These are phyloP conservation scores for Ophthalmolycus amberensis DNA, from an alignment of 2,113 vertebrate genomes.

Conservation along the genomic window DNA sequence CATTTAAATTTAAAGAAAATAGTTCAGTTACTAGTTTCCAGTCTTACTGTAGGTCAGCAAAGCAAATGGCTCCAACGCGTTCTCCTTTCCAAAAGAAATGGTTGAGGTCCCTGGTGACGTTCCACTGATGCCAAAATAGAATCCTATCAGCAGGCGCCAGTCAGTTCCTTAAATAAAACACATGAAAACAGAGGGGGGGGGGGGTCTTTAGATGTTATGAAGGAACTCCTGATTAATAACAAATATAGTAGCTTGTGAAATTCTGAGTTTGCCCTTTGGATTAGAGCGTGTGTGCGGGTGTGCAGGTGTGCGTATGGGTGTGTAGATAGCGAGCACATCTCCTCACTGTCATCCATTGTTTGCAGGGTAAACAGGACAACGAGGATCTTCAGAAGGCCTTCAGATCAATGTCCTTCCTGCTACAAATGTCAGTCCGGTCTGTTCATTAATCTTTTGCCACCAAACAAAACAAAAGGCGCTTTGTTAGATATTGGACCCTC, in stretches of 20 bases:
- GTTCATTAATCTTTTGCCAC: conserved; percentile 79
- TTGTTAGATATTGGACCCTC: conserved; percentile 66
- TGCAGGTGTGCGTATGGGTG: conserved; percentile 7
- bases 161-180: conserved; percentile 33
- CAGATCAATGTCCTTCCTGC: conserved; percentile 76
- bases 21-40: conserved; percentile 31
- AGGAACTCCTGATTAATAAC: conserved; percentile 49
- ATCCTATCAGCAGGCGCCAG: conserved; percentile 31
- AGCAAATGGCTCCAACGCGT: conserved; percentile 44
- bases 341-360: conserved; percentile 63
- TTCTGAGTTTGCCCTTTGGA: conserved; percentile 48
- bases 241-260: conserved; percentile 50
- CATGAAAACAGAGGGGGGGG: neutral
- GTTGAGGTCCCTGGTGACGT: conserved; percentile 53
- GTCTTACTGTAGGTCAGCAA: conserved; percentile 50
- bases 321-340: conserved; percentile 41
- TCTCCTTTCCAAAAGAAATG: conserved; percentile 56
- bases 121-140: conserved; percentile 30
- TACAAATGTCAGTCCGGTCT: conserved; percentile 77
- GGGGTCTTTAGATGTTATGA: conserved; percentile 21
- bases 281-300: conserved; percentile 18
- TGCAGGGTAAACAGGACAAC: conserved; percentile 72
- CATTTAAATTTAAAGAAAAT: conserved; percentile 36
- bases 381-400: conserved; percentile 66
- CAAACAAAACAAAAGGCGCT: conserved; percentile 72